Evolutionary conservation across 2,888 invertebrate species (phyloP).

Genomic region (Eupithecia subfuscata): DNA sequence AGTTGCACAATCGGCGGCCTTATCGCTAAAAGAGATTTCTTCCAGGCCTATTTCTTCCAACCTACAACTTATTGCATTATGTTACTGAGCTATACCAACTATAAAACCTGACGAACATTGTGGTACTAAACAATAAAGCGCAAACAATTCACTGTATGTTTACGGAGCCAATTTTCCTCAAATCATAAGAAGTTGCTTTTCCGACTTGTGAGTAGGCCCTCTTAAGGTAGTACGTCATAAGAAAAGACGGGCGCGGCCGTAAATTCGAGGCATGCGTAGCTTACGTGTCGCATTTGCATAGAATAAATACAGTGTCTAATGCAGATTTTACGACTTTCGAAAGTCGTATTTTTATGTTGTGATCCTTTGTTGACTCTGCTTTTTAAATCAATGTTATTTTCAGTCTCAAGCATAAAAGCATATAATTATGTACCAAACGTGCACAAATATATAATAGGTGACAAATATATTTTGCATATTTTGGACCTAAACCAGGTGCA

Average conservation of each 20-base stretch:
- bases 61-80: background rate
- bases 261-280: conserved; percentile 26
- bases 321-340: conserved; percentile 4
- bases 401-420: background rate
- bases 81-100: background rate
- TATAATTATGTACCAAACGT: background rate
- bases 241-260: conserved; percentile 14
- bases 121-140: background rate
- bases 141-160: conserved; percentile 2
- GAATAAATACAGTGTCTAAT: conserved; percentile 16
- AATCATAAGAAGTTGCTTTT: conserved; percentile 1
- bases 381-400: background rate
- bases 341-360: conserved; percentile 1
- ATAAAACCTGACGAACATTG: background rate
- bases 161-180: background rate
- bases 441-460: background rate
- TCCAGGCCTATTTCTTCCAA: background rate
- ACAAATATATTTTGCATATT: background rate
- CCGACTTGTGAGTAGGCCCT: background rate
- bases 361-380: background rate
- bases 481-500: background rate
- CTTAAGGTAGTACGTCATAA: background rate
- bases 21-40: too few relatives aligned
- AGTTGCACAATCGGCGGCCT: too few relatives aligned
- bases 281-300: conserved; percentile 32